Conservation (phyloP, 2,113 vertebrate genomes). For the Grantiella picta region DNA sequence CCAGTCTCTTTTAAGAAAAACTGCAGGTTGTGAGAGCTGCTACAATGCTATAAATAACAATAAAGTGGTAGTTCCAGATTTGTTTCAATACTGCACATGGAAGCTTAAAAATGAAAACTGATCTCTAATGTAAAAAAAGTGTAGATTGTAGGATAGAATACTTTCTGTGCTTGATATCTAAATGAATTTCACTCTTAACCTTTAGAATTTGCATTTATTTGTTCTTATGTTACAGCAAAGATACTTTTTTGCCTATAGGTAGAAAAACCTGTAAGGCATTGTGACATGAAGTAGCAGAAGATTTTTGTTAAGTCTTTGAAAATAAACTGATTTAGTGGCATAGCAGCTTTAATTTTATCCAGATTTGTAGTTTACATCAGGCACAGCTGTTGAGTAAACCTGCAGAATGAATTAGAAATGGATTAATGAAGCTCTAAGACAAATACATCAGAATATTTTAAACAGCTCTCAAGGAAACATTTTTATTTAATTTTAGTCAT, state of each 20-base stretch:
- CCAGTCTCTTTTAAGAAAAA: background rate
- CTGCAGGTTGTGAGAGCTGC: background rate
- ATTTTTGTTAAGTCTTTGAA: constrained; percentile 47
- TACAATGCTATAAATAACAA: constrained; percentile 16
- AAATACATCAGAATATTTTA: constrained; percentile 58
- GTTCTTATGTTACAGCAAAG: background rate
- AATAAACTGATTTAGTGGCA: constrained; percentile 49
- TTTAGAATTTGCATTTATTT: background rate
- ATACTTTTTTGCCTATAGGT: background rate
- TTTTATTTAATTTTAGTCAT: constrained; percentile 53
- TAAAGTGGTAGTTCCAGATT: background rate
- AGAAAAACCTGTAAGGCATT: background rate
- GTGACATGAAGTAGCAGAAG: constrained; percentile 13
- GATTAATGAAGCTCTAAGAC: constrained; percentile 64
- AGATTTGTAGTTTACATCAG: constrained; percentile 58
- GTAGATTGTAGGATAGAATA: background rate
- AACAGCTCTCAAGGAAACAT: constrained; percentile 42
- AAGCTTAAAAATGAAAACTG: background rate
- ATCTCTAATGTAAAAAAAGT: background rate
- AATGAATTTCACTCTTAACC: background rate
- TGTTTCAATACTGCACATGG: background rate
- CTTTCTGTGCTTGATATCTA: background rate
- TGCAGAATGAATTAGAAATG: constrained; percentile 67
- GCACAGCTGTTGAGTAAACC: constrained; percentile 66
- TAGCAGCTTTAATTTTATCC: constrained; percentile 59